These are phyloP conservation scores for Kradibia gibbosae DNA, from an alignment of 1,140 invertebrate species.

Conservation along the genomic window DNA sequence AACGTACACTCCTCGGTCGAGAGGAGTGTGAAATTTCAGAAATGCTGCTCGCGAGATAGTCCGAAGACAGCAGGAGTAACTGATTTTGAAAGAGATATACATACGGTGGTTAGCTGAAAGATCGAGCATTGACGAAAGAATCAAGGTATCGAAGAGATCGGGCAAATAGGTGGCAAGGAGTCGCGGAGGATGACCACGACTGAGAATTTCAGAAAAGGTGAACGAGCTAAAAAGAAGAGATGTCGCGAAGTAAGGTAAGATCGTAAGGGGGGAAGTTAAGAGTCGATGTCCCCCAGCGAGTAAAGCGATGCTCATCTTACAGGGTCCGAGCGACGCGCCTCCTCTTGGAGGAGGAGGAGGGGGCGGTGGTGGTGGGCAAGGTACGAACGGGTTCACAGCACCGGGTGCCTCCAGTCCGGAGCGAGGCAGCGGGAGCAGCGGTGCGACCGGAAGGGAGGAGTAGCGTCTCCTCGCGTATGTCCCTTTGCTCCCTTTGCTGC, in stretches of 20 bases:
- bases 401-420: too few relatives aligned
- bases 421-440: too few relatives aligned
- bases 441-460: too few relatives aligned
- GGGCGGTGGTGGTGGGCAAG: too few relatives aligned
- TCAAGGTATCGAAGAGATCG: not conserved
- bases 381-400: too few relatives aligned
- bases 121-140: not conserved
- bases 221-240: not conserved
- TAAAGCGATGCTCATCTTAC: too few relatives aligned
- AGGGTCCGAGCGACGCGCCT: too few relatives aligned
- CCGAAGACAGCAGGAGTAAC: not conserved
- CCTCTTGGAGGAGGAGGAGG: too few relatives aligned
- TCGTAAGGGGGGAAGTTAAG: not conserved
- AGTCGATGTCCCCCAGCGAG: not conserved
- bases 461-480: not conserved
- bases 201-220: not conserved
- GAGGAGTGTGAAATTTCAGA: slow-evolving; percentile 21
- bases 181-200: too few relatives aligned
- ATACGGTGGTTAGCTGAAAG: too few relatives aligned
- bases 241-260: too few relatives aligned
- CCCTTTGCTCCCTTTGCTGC: not conserved
- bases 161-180: slow-evolving; percentile 16
- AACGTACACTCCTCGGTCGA: slow-evolving; percentile 44
- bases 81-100: not conserved
- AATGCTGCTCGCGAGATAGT: not conserved